phyloP scores from a whole-genome alignment of 2,888 invertebrate genomes.

The Dryocosmus kuriphilus region DNA sequence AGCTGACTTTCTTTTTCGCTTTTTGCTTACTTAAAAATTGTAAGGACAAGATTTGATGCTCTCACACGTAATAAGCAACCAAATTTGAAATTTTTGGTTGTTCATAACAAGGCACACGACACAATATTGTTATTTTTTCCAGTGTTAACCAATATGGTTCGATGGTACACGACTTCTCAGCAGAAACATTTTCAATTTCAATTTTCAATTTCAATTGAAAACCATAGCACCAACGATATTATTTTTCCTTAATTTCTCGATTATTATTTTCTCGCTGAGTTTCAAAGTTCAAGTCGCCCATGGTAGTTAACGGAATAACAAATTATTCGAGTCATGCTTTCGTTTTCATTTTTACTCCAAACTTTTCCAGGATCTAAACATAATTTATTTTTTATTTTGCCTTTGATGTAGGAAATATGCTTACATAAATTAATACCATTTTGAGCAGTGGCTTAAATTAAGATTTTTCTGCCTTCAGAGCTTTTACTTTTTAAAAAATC shows the following conservation, averaged over 20 bases:
- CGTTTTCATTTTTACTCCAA: conserved; percentile 6
- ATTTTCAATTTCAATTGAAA: conserved; percentile 5
- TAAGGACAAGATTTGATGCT: conserved; percentile 51
- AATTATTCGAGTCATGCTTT: conserved; percentile 35
- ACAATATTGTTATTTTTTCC: conserved; percentile 45
- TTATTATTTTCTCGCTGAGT: conserved; percentile 13
- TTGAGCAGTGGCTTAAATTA: conserved; percentile 1
- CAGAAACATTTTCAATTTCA: not conserved
- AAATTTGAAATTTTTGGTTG: conserved; percentile 43
- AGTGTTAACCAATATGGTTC: conserved; percentile 12
- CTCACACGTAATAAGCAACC: conserved; percentile 39
- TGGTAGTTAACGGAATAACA: conserved; percentile 22
- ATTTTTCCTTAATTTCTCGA: conserved; percentile 13
- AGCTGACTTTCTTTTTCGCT: conserved; percentile 43
- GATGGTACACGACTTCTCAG: conserved; percentile 37
- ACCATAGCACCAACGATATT: conserved; percentile 15
- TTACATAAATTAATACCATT: conserved; percentile 22
- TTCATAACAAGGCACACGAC: conserved; percentile 55
- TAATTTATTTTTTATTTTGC: not conserved
- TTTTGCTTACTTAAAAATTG: conserved; percentile 53
- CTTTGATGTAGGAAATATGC: not conserved
- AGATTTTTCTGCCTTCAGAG: not conserved
- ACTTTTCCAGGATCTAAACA: not conserved
- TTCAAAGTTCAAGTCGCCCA: not conserved
- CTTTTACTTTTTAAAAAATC: not conserved